Conservation (phyloP, 2,888 invertebrate genomes). For the Phortica magna region DNA sequence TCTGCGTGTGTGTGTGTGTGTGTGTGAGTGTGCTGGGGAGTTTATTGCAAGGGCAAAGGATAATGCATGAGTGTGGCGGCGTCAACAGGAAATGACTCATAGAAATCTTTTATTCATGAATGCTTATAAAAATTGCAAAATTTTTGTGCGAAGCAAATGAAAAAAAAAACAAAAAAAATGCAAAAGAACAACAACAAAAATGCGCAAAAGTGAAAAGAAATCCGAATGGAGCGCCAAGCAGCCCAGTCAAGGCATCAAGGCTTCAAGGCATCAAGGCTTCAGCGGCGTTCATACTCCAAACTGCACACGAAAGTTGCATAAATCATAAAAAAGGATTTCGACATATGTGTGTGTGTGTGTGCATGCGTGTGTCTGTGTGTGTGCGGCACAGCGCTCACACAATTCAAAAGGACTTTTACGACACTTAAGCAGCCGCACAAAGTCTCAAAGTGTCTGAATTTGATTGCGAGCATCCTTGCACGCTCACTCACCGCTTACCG, state of each 20-base stretch:
- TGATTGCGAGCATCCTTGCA: conserved; percentile 61
- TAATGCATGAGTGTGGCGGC: conserved; percentile 57
- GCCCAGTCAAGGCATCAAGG: background rate
- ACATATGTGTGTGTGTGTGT: too few relatives aligned
- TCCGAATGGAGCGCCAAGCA: background rate
- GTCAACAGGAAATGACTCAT: conserved; percentile 45
- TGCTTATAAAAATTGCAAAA: conserved; percentile 68
- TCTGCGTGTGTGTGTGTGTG: background rate
- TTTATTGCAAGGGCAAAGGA: conserved; percentile 68
- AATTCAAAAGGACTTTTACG: conserved; percentile 64
- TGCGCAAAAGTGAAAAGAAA: conserved; percentile 2
- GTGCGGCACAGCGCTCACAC: background rate
- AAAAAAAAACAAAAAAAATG: background rate
- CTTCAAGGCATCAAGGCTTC: conserved; percentile 22
- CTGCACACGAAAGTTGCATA: conserved; percentile 73
- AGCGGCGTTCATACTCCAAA: conserved; percentile 20
- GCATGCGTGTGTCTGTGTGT: too few relatives aligned
- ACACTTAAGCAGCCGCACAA: conserved; percentile 65
- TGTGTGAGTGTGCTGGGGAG: background rate
- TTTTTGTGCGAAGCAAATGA: conserved; percentile 44
- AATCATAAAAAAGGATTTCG: conserved; percentile 62
- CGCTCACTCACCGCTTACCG: background rate
- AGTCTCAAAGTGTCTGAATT: conserved; percentile 68
- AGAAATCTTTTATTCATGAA: conserved; percentile 71
- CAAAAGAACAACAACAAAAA: conserved; percentile 34